Conservation (phyloP, 2,888 invertebrate genomes). For the Pinctada fucata region DNA sequence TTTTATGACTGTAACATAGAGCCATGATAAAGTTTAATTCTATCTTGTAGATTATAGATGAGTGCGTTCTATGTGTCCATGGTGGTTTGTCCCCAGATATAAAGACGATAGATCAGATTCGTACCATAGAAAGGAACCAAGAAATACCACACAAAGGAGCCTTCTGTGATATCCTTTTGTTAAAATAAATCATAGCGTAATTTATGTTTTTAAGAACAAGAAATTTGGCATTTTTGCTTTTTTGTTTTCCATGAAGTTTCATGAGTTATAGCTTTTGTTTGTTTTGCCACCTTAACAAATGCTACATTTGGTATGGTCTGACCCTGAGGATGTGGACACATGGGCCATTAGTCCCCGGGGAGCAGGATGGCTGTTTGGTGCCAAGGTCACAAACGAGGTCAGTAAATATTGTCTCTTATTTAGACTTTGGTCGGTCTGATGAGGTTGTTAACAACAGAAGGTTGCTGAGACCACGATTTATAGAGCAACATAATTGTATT, state of each 20-base stretch:
- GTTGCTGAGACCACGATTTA: no score
- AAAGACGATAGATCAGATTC: slow-evolving; percentile 96
- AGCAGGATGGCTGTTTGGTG: slow-evolving; percentile 98
- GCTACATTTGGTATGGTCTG: slow-evolving; percentile 93
- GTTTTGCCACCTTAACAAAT: slow-evolving; percentile 48
- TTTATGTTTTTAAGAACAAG: neutral
- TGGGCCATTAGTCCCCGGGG: slow-evolving; percentile 97
- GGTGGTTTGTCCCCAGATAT: slow-evolving; percentile 98
- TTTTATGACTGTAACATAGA: no score
- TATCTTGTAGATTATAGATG: slow-evolving; percentile 91
- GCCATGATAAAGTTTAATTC: neutral
- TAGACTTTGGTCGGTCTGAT: no score
- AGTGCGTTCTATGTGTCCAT: slow-evolving; percentile 96
- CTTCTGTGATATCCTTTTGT: slow-evolving; percentile 83
- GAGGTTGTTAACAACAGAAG: no score
- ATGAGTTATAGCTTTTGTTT: neutral
- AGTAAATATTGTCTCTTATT: slow-evolving; percentile 21
- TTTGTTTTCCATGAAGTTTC: no score
- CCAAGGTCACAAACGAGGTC: slow-evolving; percentile 88
- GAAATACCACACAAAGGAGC: slow-evolving; percentile 98
- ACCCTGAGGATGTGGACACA: slow-evolving; percentile 96
- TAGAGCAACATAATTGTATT: no score
- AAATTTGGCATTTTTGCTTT: no score
- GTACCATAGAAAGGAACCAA: slow-evolving; percentile 95
- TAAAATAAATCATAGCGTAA: neutral